A percentile compares a stretch with the other conserved stretches of the same genome.
Conservation (phyloP, 2,113 vertebrate species). For the Neomonachus schauinslandi region DNA sequence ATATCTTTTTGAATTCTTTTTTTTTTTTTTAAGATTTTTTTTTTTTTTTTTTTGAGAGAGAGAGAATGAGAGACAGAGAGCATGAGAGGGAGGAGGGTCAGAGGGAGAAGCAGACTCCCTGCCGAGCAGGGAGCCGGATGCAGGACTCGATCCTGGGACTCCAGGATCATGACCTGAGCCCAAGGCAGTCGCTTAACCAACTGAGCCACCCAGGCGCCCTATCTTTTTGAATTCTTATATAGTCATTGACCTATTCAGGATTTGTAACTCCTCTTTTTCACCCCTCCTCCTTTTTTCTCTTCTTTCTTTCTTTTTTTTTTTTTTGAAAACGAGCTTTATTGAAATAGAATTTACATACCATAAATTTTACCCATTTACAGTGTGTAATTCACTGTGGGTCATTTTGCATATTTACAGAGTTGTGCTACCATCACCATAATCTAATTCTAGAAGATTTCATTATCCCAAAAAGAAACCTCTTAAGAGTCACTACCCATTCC, state of each 20-base stretch:
- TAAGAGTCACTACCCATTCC: neutral
- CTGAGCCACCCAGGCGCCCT: too few species aligned
- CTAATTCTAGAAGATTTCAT: constrained; percentile 33
- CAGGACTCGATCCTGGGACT: too few species aligned
- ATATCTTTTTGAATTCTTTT: too few species aligned
- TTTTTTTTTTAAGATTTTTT: too few species aligned
- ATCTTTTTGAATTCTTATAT: neutral
- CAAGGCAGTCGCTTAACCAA: too few species aligned
- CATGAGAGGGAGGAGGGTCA: too few species aligned
- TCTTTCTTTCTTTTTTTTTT: neutral
- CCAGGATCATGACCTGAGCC: too few species aligned
- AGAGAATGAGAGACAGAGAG: too few species aligned
- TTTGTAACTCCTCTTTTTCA: neutral
- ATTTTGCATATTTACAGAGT: neutral
- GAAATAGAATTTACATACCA: neutral
- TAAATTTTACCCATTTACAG: neutral
- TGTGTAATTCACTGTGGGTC: neutral
- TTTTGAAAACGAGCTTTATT: neutral
- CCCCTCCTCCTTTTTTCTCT: neutral
- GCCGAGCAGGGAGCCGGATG: too few species aligned
- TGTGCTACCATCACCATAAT: neutral
- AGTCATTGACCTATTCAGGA: neutral
- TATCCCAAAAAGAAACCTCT: neutral
- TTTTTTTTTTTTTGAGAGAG: too few species aligned
- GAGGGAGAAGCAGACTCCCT: too few species aligned